Conservation (phyloP, 2,113 vertebrate genomes). For the Alectura lathami region DNA sequence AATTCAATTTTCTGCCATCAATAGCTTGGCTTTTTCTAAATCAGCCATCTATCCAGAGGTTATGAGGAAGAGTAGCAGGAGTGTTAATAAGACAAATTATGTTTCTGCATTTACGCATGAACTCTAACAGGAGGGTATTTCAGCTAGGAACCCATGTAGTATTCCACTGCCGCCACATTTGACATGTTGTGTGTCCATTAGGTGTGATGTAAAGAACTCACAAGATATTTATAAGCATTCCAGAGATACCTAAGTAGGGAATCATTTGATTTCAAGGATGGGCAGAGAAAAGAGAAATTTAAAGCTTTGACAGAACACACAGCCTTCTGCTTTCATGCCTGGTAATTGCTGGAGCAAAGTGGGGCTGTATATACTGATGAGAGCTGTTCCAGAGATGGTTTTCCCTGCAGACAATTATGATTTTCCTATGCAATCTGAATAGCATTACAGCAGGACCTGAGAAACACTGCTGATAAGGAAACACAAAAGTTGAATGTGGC, state of each 20-base stretch:
- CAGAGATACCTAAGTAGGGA: not conserved
- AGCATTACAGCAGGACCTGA: not conserved
- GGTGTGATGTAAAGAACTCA: not conserved
- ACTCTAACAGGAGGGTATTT: not conserved
- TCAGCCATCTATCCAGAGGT: constrained; percentile 7
- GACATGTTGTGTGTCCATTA: constrained; percentile 37
- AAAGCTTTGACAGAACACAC: not conserved
- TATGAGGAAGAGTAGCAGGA: constrained; percentile 4
- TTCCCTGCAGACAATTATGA: not conserved
- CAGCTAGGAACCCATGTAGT: not conserved
- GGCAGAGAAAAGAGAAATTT: not conserved
- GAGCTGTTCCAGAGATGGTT: not conserved
- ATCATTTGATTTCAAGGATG: not conserved
- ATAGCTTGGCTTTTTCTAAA: constrained; percentile 44
- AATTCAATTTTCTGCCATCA: constrained; percentile 60
- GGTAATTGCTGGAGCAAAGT: not conserved
- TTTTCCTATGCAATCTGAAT: not conserved
- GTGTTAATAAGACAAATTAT: not conserved
- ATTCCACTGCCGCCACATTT: not conserved
- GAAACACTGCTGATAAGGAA: not conserved
- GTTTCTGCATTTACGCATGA: not conserved
- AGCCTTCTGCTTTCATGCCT: not conserved
- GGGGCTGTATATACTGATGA: not conserved
- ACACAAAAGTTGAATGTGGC: not conserved
- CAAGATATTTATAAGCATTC: constrained; percentile 11